Evolutionary conservation across 2,113 vertebrate genomes (phyloP), one percentile per base, ranked within the genome.

Genomic region (Marmota monax): DNA sequence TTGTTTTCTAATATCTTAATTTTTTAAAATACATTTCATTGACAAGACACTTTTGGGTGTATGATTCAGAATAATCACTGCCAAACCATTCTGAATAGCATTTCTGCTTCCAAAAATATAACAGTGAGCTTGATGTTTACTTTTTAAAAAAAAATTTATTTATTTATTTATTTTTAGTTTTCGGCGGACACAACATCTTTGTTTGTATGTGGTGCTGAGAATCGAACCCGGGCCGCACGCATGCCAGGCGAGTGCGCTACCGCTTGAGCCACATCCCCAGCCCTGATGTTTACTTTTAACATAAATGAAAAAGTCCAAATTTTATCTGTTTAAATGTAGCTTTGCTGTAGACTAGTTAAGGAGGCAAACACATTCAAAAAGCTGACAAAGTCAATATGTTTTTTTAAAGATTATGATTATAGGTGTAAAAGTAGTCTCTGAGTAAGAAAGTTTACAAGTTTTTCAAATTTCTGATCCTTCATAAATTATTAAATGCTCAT

Each of bases 1-100:
- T 56, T 48, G 48, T 84, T 94, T 94, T 69, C 48, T 17, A 39
- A 37, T 67, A 4, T 74, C 73, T 65, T 78, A 20, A 73, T 79
- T 1, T 92, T 90, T 45, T 88, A 13, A 91, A 95, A 92, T 87
- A 94, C 3, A 73, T 67, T 72, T 87, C 13, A 58, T 3, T 48
- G 70, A 87, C 22, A 94, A 92, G 61, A 95, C 12, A 92, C 34
- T 79, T 93, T 69, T 37, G 67, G 12, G 7, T 78, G 7, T 73
- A 67, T 79, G 76, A 92, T 77, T 92, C 84, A 88, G 34, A 94
- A 96, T 90, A 92, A 94, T 72, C 84, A 73, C 5, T 79, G 76
- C 37, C 65, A 95, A 83, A 74, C 29, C 84, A 93, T 73, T 76
- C n/a, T 93, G 56, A 92, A 92, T 76, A 84, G 65, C 45, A n/a